Base-by-base conservation (phyloP, 1,140 invertebrate species). In the Homalodisca vitripennis region DNA sequence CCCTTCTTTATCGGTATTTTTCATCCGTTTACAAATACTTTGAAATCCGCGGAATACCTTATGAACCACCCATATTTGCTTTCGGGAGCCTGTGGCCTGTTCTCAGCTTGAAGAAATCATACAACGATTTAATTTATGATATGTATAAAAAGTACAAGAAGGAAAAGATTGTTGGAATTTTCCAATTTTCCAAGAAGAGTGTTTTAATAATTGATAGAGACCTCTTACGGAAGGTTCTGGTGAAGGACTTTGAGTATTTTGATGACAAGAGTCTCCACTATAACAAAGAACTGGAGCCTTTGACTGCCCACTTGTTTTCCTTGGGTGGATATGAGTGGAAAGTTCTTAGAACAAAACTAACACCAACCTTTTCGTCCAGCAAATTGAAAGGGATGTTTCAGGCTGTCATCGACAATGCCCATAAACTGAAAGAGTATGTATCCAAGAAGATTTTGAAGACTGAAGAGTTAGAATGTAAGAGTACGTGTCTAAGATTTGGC, bases 361-460 rank as follows among this genome's bases (percentile, higher is more conserved):
- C 84, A 46, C 85, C 85, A 3, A 84, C 84, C 0, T 89, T 89
- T 71, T 87, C 83, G 27, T 83, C 83, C 0, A 82, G 82, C n/a
- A n/a, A n/a, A n/a, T n/a, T n/a, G n/a, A n/a, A n/a, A n/a, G n/a
- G n/a, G n/a, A n/a, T n/a, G n/a, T 85, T 83, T 73, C 76, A 79
- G 62, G 79, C 80, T 12, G 80, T 85, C 41, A 78, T 81, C 1
- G 72, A 80, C 2, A 79, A 82, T 68, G 78, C 14, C 6, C 31
- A 55, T 26, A 29, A 70, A 29, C 12, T 69, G 14, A 26, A 65
- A 20, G 30, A 64, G 1, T 65, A 69, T n/a, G 47, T 65, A 3
- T 29, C 31, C 1, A 14, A 60, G 20, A 17, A 62, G 32, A 46
- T 31, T 17, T 17, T 22, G 1, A 29, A 32, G 12, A 24, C 26